phyloP scores from a whole-genome alignment of 1,140 invertebrate species.

The Psilanteris sp. region DNA sequence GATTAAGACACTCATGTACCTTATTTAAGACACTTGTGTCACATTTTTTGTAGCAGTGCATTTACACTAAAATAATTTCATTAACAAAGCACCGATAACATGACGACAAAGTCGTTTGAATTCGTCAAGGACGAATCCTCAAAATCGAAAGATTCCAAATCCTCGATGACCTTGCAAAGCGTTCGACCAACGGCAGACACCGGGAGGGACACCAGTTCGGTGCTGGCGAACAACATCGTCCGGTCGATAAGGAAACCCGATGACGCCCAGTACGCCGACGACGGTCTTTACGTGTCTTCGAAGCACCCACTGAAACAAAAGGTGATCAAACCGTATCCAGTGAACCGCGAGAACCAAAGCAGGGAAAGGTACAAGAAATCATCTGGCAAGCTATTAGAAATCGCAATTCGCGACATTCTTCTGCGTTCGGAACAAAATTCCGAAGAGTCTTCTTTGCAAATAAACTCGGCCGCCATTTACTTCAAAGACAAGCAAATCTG shows the following conservation, averaged over 20 bases:
- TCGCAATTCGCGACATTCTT: constrained; percentile 70
- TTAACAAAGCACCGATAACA: too few relatives aligned
- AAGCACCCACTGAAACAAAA: constrained; percentile 67
- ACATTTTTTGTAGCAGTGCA: too few relatives aligned
- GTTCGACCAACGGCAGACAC: constrained; percentile 58
- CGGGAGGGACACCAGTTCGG: constrained; percentile 42
- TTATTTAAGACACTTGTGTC: too few relatives aligned
- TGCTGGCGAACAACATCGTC: constrained; percentile 47
- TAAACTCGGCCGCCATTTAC: constrained; percentile 66
- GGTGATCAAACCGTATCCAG: constrained; percentile 66
- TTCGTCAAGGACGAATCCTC: background rate
- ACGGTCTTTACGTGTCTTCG: constrained; percentile 70
- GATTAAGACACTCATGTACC: too few relatives aligned
- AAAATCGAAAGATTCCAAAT: constrained; percentile 46
- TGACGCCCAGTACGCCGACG: constrained; percentile 55
- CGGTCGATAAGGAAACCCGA: constrained; percentile 8
- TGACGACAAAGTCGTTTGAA: too few relatives aligned
- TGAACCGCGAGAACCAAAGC: constrained; percentile 52
- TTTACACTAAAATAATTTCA: too few relatives aligned
- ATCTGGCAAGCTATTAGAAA: constrained; percentile 70
- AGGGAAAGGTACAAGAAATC: constrained; percentile 43
- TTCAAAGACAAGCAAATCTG: constrained; percentile 71
- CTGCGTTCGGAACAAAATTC: constrained; percentile 48
- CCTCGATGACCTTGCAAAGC: too few relatives aligned
- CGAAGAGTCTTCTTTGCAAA: constrained; percentile 41